These are phyloP conservation scores for Catonia carolina DNA, from an alignment of 2,888 invertebrate genomes.

Conservation along the genomic window DNA sequence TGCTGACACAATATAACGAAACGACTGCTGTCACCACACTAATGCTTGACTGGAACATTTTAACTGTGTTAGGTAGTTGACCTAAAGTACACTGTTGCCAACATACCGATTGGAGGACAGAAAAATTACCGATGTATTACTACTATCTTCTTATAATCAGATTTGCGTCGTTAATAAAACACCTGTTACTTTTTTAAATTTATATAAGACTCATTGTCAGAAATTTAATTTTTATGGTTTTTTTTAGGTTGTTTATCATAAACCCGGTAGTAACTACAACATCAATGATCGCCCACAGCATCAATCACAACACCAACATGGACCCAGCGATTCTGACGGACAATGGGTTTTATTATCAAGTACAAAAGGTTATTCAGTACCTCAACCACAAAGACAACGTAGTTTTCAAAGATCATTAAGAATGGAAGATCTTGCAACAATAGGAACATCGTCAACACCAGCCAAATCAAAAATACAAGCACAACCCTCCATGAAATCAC, in stretches of 20 bases:
- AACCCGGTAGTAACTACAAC: neutral
- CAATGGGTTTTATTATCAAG: conserved; percentile 72
- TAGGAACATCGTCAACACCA: neutral
- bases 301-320: conserved; percentile 35
- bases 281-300: conserved; percentile 27
- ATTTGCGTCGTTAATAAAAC: no score
- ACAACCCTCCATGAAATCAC: conserved; percentile 41
- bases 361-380: conserved; percentile 64
- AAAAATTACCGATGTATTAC: no score
- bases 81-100: no score
- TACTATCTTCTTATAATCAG: no score
- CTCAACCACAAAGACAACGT: conserved; percentile 39
- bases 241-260: conserved; percentile 4
- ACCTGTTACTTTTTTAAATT: no score
- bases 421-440: conserved; percentile 35
- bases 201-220: no score
- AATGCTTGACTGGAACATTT: no score
- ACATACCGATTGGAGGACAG: no score
- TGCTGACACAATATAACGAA: no score
- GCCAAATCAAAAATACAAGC: neutral
- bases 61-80: no score
- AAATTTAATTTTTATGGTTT: neutral
- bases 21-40: no score
- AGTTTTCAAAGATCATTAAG: conserved; percentile 43
- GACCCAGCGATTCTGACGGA: conserved; percentile 59